Conservation (phyloP, 1,140 invertebrate species). For the Anastrepha obliqua region DNA sequence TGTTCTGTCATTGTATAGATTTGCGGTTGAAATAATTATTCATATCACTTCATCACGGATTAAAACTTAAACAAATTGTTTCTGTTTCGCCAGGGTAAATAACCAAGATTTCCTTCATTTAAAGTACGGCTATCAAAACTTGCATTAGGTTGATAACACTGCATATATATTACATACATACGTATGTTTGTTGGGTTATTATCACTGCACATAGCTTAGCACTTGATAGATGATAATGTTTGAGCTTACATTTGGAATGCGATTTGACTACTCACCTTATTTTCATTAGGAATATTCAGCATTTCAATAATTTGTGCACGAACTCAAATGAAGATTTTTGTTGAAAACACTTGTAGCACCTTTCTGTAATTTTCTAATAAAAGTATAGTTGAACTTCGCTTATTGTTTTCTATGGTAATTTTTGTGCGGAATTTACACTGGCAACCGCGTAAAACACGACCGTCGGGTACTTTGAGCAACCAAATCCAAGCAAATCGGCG, state of each 20-base stretch:
- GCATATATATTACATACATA: no score
- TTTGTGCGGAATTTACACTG: background rate
- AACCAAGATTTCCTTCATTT: no score
- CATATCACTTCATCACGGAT: no score
- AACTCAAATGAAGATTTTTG: background rate
- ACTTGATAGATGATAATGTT: no score
- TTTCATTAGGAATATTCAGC: constrained; percentile 72
- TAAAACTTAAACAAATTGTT: no score
- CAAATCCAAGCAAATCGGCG: background rate
- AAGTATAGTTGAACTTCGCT: background rate
- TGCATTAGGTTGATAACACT: no score
- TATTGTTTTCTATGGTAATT: background rate
- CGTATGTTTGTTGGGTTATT: no score
- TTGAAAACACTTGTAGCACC: background rate
- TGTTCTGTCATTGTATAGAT: no score
- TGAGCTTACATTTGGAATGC: background rate
- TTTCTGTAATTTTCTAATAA: background rate
- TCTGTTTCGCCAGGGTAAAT: no score
- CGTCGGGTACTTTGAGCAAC: background rate
- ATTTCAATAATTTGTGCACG: constrained; percentile 60
- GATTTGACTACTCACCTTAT: constrained; percentile 63
- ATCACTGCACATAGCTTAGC: no score
- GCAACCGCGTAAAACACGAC: background rate
- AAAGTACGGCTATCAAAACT: no score
- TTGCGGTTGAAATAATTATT: no score